Evolutionary conservation across 2,113 vertebrate genomes (phyloP).

Genomic region (Aix galericulata): DNA sequence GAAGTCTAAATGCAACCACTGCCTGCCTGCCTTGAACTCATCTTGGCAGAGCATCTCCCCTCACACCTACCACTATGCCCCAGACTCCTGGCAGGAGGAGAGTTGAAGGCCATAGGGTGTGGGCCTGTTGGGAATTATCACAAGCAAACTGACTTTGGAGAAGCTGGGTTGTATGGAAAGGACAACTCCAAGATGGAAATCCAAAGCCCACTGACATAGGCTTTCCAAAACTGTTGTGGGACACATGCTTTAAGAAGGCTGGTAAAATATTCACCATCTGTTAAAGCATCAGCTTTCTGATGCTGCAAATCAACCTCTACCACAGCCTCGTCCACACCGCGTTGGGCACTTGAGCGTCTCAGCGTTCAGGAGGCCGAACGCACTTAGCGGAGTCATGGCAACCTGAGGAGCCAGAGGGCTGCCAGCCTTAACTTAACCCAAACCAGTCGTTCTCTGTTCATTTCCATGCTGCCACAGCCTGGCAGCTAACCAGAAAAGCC

Average conservation of each 20-base stretch:
- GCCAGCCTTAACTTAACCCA: background rate
- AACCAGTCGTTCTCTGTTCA: background rate
- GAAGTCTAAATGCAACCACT: background rate
- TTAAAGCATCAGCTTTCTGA: background rate
- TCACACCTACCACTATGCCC: background rate
- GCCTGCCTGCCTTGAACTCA: background rate
- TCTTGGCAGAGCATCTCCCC: background rate
- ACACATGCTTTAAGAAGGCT: background rate
- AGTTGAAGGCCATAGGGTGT: accelerated
- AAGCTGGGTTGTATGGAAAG: background rate
- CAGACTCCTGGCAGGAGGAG: background rate
- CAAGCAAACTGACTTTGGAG: background rate
- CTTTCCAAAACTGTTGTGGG: background rate
- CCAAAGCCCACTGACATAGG: background rate
- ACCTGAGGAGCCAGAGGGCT: background rate
- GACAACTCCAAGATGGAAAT: background rate
- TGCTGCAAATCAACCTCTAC: background rate
- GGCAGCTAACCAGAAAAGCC: background rate
- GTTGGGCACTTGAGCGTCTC: background rate
- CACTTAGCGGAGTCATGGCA: background rate
- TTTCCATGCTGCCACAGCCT: background rate
- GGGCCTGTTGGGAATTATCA: background rate
- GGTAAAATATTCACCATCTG: background rate
- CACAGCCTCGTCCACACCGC: background rate
- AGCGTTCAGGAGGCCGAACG: background rate